Conservation (phyloP, 2,888 invertebrate species). For the Dryococelus australis region DNA sequence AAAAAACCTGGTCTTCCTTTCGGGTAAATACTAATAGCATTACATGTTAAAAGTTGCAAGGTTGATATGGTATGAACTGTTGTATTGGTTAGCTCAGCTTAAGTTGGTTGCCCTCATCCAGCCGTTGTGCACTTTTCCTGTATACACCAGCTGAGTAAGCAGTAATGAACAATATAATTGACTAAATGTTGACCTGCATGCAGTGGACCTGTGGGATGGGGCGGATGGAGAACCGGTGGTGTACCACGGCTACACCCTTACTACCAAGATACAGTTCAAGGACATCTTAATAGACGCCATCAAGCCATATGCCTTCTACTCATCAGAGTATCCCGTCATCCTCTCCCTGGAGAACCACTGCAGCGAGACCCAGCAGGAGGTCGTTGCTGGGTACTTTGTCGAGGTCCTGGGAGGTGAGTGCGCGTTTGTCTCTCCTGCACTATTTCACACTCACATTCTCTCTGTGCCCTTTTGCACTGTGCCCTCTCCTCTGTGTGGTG, state of each 20-base stretch:
- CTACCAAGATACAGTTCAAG: conserved; percentile 58
- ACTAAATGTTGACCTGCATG: neutral
- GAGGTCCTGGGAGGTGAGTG: conserved; percentile 57
- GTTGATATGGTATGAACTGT: no score
- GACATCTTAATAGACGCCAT: conserved; percentile 60
- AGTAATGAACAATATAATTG: no score
- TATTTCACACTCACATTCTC: no score
- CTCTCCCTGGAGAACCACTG: conserved; percentile 64
- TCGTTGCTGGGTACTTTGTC: conserved; percentile 58
- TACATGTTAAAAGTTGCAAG: no score
- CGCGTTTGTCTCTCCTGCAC: neutral
- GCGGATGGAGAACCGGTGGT: conserved; percentile 64
- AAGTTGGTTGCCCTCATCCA: no score
- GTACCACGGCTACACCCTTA: conserved; percentile 64
- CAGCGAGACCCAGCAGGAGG: conserved; percentile 56
- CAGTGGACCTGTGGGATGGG: conserved; percentile 69
- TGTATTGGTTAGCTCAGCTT: no score
- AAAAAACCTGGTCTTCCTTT: no score
- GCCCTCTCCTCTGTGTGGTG: no score
- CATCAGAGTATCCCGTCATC: conserved; percentile 59
- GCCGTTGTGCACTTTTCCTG: no score
- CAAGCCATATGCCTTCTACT: conserved; percentile 59
- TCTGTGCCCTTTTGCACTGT: no score
- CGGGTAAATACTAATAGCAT: no score
- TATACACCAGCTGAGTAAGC: no score